Base-by-base conservation (phyloP, 1,140 invertebrate genomes). In the Cryptotermes secundus region DNA sequence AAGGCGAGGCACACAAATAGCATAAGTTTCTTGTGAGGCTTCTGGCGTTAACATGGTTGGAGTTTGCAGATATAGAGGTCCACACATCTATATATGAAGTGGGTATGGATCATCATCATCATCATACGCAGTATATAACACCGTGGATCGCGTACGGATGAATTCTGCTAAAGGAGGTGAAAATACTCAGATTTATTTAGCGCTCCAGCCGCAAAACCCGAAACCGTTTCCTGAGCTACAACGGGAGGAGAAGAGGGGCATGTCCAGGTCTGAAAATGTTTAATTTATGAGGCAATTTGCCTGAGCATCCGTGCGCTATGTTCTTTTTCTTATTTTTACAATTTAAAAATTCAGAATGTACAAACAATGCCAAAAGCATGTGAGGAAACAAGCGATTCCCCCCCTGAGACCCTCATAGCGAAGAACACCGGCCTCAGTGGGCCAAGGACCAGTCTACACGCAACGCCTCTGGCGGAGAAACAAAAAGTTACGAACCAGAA, bases 281-380 rank as follows among this genome's bases (percentile, higher is more conserved):
- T n/a, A 65, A 65, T 65, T 65, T 65, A 65, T 65, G 59, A 65
- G 59, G 59, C 59, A 65, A 65, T 65, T 65, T 65, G 59, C 59
- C 59, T 65, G 59, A 14, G 59, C n/a, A 26, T 65, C 59, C 59
- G 59, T 65, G 19, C 59, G 22, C 26, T 65, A 31, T 10, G 45
- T 42, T 42, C 16, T 49, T 49, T 65, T 65, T 65, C n/a, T 65
- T 65, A 65, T 65, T 65, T 65, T 65, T 65, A 65, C 59, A 65
- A 14, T 65, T 65, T 65, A n/a, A 65, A 12, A 65, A 65, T 65
- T 65, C 59, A 65, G 59, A n/a, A 65, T 65, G 59, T 65, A 65
- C 59, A 65, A 65, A 65, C 59, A 65, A n/a, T 65, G 59, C 59
- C 12, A 65, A 65, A 65, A 65, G 59, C n/a, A 65, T n/a, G 59